Evolutionary conservation across 53 echinoderm and acorn worm species (phyloP), one percentile per base, ranked within the genome.

Genomic region (Luidia sarsii): DNA sequence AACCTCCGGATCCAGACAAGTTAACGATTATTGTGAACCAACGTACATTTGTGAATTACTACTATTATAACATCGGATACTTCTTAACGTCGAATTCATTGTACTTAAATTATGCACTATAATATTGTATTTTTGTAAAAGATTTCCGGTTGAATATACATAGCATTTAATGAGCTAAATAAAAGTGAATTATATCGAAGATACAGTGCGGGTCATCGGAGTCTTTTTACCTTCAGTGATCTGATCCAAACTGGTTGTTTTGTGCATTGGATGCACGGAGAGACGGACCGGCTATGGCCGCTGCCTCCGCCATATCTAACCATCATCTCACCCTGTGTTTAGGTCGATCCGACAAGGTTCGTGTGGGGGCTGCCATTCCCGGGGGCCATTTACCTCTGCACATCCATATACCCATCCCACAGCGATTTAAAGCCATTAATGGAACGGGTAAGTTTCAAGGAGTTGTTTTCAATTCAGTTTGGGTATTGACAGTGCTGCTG

Each of bases 71-170:
- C 56, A 65, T 65, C 36, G 11, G 41, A 41, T 65, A 65, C 33
- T 50, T 46, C 37, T 54, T 38, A 21, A 72, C 23, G 36, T 72
- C 28, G 25, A 72, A 53, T 50, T 72, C 55, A 72, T 72, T 72
- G 82, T 82, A 82, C 68, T 67, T 82, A 82, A 65, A 82, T 82
- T 72, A 82, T 68, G 59, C 82, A 59, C 68, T 57, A 82, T 82
- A 82, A 82, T 82, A 82, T 65, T 82, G 82, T 82, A 82, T 82
- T 82, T 82, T 82, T 82, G 82, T 82, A 82, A 82, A 82, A 82
- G 82, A 82, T 68, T 39, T 82, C 68, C 37, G 25, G 72, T 72
- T 72, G 72, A 72, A 49, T 72, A 72, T 72, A 54, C 50, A 72
- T 72, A 72, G 72, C 72, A 55, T 72, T 72, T 55, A 72, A 72